Evolutionary conservation across 2,888 invertebrate species (phyloP).

Genomic region (Rhopalosiphum nymphaeae): DNA sequence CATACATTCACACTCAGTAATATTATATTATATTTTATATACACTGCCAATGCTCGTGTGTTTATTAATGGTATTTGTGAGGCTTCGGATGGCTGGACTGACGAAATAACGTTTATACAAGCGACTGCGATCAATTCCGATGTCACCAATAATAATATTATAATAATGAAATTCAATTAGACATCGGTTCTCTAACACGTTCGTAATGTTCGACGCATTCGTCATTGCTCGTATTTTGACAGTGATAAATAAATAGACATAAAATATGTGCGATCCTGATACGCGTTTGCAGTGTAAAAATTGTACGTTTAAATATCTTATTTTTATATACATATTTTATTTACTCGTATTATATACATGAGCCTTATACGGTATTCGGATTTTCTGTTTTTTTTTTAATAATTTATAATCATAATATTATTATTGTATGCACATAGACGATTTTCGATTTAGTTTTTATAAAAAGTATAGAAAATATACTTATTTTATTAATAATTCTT

Average conservation of each 20-base stretch:
- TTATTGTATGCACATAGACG: too few relatives aligned
- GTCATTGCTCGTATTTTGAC: too few relatives aligned
- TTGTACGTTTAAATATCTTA: background rate
- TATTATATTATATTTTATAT: background rate
- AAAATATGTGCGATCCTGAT: background rate
- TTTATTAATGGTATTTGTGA: background rate
- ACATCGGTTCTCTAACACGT: background rate
- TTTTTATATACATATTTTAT: background rate
- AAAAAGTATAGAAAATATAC: background rate
- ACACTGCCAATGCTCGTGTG: background rate
- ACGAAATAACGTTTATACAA: background rate
- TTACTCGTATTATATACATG: background rate
- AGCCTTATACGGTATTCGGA: background rate
- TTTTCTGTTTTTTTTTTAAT: background rate
- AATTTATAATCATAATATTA: background rate
- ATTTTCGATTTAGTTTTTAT: too few relatives aligned
- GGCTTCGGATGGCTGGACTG: background rate
- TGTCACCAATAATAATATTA: background rate
- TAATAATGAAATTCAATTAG: background rate
- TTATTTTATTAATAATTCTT: background rate
- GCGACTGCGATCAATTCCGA: background rate
- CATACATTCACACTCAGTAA: background rate
- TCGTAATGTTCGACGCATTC: too few relatives aligned
- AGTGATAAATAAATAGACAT: background rate
- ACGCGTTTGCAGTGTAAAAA: background rate